Conservation (phyloP, 2,888 invertebrate species). For the Catocala nupta region DNA sequence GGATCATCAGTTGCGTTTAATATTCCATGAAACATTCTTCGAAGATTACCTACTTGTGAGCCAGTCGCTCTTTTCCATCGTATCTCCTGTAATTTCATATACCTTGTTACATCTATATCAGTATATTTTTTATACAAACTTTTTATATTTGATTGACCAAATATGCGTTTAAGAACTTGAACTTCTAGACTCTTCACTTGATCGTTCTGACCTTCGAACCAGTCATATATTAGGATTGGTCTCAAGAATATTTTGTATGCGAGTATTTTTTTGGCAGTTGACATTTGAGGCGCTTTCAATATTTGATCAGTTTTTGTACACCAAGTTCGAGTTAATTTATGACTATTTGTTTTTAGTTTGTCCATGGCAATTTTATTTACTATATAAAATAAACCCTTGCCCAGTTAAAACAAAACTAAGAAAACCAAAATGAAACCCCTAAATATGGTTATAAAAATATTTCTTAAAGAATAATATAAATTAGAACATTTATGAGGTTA, state of each 20-base stretch:
- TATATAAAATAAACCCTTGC: background rate
- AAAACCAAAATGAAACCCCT: too few relatives aligned
- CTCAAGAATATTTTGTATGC: slow-evolving; percentile 69
- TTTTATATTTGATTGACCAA: slow-evolving; percentile 31
- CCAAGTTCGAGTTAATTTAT: slow-evolving; percentile 29
- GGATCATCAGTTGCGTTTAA: slow-evolving; percentile 43
- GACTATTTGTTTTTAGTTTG: background rate
- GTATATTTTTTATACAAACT: slow-evolving; percentile 56
- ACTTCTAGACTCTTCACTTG: slow-evolving; percentile 58
- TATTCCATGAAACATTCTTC: slow-evolving; percentile 45
- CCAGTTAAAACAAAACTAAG: too few relatives aligned
- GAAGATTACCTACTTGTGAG: slow-evolving; percentile 35
- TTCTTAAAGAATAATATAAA: too few relatives aligned
- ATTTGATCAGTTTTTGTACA: slow-evolving; percentile 42
- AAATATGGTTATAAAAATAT: too few relatives aligned
- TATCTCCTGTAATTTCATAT: slow-evolving; percentile 59
- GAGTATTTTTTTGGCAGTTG: slow-evolving; percentile 54
- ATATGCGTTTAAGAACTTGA: slow-evolving; percentile 58
- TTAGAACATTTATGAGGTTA: too few relatives aligned
- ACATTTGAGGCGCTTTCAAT: slow-evolving; percentile 47
- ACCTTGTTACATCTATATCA: slow-evolving; percentile 59
- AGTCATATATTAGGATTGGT: slow-evolving; percentile 63
- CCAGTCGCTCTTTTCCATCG: slow-evolving; percentile 58
- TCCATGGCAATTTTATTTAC: background rate
- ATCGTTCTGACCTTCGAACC: slow-evolving; percentile 50